Percentiles rank a stretch among this genome's conserved stretches.
Conservation (phyloP, 2,797 vertebrate species). For the Diplodus puntazzo region DNA sequence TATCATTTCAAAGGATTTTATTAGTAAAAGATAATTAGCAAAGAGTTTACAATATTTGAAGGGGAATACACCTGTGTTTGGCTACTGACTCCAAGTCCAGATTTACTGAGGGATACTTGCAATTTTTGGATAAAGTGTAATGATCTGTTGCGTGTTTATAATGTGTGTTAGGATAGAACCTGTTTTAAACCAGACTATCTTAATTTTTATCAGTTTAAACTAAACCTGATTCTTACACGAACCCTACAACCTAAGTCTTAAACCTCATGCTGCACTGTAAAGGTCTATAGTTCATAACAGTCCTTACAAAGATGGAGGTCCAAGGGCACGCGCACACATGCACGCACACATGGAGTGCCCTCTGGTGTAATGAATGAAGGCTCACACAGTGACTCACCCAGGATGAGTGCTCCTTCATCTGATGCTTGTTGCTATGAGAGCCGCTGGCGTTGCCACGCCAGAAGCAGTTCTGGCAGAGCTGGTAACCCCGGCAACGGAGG, state of each 20-base stretch:
- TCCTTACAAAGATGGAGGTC: constrained; percentile 3
- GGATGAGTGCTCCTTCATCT: constrained; percentile 98
- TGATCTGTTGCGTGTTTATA: not conserved
- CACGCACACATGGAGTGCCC: constrained; percentile 27
- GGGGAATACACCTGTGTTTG: not conserved
- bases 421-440: constrained; percentile 94
- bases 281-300: not conserved
- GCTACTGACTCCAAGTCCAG: not conserved
- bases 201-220: too few species aligned
- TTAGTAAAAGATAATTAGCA: not conserved
- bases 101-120: not conserved
- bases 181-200: not conserved
- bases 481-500: constrained; percentile 97
- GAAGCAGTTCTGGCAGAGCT: constrained; percentile 97
- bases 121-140: not conserved
- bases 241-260: not conserved
- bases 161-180: not conserved
- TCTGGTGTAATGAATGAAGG: constrained; percentile 43
- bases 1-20: too few species aligned
- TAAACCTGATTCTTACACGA: not conserved
- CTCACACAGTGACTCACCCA: constrained; percentile 87
- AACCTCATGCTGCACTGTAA: not conserved
- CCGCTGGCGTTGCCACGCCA: constrained; percentile 93
- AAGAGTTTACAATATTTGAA: not conserved
- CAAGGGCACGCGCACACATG: not conserved